Evolutionary conservation across 2,113 vertebrate genomes (phyloP), one percentile per base, ranked within the genome.

Genomic region (Ovis aries): DNA sequence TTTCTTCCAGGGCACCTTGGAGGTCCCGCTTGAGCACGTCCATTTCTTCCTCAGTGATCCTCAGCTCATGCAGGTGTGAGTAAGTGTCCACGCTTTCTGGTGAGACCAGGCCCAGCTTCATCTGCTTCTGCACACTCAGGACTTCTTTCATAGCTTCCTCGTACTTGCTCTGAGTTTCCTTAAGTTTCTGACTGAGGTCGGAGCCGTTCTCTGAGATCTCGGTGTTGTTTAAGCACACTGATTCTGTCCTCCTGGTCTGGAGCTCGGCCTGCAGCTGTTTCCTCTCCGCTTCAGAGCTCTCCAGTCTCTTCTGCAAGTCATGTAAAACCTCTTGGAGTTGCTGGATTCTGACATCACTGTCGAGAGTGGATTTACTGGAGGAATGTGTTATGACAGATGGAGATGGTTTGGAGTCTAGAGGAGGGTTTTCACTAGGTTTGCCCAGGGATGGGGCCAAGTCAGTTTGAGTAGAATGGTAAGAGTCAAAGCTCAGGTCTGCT

Each of bases 141-240:
- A 99, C 98, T 85, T 99, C 99, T 95, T 99, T 99, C 96, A 99
- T 96, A 12, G 99, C 98, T 80, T 99, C 99, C 90, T 99, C 99
- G 62, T 99, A 98, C 83, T 98, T 99, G 98, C 98, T 99, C 93
- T 99, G 99, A 45, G 99, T 98, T 96, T 99, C 99, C 52, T 99
- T 99, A 53, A 99, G 98, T 71, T 99, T 99, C 33, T 99, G 98
- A 83, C 99, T 99, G 67, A 99, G 99, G 96, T 99, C 99, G 0
- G 99, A 99, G 92, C 99, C 98, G 27, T 99, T 99, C 98, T 99
- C 99, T 45, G 99, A 98, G 97, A 99, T 77, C 78, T 98, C 98
- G 9, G 98, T 96, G 81, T 98, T 99, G 95, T 98, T 98, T 33
- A 98, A 74, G 25, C 94, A 40, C 23, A 55, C 82, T 25, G 6